A percentile compares a stretch with the other conserved stretches of the same genome.
Conservation (phyloP, 2,113 vertebrate genomes). For the Tyto alba region DNA sequence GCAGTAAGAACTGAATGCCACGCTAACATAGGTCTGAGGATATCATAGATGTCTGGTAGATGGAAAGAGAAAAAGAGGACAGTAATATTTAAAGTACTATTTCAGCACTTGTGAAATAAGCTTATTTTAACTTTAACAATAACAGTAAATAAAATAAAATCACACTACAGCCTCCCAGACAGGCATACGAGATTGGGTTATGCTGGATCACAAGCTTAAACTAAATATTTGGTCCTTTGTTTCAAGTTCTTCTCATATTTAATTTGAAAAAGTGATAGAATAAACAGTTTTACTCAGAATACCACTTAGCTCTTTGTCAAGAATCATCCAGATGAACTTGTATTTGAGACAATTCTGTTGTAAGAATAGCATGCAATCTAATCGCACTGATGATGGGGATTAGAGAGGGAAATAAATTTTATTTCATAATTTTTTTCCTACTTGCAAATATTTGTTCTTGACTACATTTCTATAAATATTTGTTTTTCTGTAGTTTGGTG, state of each 20-base stretch:
- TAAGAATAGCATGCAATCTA: background rate
- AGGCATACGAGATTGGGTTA: background rate
- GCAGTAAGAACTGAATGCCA: background rate
- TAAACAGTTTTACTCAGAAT: background rate
- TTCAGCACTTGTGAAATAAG: background rate
- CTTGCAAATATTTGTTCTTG: background rate
- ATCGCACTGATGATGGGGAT: background rate
- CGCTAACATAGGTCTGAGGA: background rate
- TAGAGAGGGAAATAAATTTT: background rate
- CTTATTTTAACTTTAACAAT: background rate
- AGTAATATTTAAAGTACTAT: background rate
- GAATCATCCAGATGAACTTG: background rate
- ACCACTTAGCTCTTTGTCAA: background rate
- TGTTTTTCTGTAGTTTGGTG: background rate
- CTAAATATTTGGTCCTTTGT: background rate
- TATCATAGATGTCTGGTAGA: background rate
- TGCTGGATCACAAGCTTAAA: background rate
- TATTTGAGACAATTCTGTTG: background rate
- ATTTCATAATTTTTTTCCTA: background rate
- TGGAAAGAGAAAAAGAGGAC: background rate
- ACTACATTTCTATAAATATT: background rate
- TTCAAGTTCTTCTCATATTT: background rate
- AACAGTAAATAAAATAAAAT: background rate
- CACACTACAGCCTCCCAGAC: background rate
- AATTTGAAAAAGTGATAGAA: background rate